Evolutionary conservation across 2,888 invertebrate species (phyloP).

Genomic region (Pollenia labialis): DNA sequence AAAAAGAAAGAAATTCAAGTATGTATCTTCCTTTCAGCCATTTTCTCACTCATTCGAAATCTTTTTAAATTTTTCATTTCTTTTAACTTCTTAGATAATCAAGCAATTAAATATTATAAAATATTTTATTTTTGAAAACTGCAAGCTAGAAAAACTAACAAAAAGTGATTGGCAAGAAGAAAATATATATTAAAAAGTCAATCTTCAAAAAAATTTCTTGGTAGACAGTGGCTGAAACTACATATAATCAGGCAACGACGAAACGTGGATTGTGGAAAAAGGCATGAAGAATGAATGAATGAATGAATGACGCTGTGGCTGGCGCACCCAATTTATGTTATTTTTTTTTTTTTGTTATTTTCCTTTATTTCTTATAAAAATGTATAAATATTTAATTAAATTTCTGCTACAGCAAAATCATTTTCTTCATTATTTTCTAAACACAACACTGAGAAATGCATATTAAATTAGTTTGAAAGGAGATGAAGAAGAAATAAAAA

Average conservation of each 20-base stretch:
- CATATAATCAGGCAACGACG: constrained; percentile 54
- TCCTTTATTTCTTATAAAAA: constrained; percentile 37
- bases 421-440: constrained; percentile 20
- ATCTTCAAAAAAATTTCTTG: constrained; percentile 53
- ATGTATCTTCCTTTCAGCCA: constrained; percentile 43
- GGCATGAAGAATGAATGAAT: constrained; percentile 14
- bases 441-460: constrained; percentile 71
- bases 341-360: constrained; percentile 23
- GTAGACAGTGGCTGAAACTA: constrained; percentile 32
- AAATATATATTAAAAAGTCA: constrained; percentile 27
- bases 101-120: constrained; percentile 71
- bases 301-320: constrained; percentile 22
- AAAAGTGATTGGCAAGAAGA: constrained; percentile 28
- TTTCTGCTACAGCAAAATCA: constrained; percentile 50
- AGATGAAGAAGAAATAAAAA: constrained; percentile 23
- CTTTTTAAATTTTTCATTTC: constrained; percentile 43
- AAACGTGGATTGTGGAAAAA: not conserved
- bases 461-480: constrained; percentile 58
- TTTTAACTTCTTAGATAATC: constrained; percentile 64
- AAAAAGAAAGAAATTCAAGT: not conserved
- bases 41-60: constrained; percentile 45
- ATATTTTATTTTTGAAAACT: constrained; percentile 59
- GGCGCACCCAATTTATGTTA: constrained; percentile 71
- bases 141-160: constrained; percentile 21
- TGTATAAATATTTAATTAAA: constrained; percentile 72